Evolutionary conservation across 2,113 vertebrate species (phyloP).

Genomic region (Muscicapa adusta): DNA sequence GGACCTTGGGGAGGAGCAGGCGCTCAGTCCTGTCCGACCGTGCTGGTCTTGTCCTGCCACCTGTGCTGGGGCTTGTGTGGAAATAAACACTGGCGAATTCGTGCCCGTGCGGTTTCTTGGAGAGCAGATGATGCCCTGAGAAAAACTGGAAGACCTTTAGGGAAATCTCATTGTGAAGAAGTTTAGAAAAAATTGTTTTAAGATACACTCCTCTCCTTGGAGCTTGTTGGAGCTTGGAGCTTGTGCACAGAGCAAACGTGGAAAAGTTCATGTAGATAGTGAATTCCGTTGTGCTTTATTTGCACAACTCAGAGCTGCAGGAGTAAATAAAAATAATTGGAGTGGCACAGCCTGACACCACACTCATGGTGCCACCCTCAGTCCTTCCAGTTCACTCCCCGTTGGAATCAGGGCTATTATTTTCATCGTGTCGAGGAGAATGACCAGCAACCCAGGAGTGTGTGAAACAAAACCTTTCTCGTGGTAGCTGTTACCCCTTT

Average conservation of each 20-base stretch:
- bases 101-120: background rate
- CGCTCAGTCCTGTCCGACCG: background rate
- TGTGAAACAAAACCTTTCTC: background rate
- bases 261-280: accelerated
- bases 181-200: background rate
- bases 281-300: background rate
- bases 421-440: background rate
- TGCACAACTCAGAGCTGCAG: background rate
- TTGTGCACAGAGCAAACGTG: background rate
- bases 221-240: too few relatives aligned
- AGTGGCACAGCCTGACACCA: background rate
- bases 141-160: background rate
- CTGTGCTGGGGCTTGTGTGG: background rate
- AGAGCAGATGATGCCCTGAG: background rate
- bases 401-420: background rate
- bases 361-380: background rate
- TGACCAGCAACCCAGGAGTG: background rate
- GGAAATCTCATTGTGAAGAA: background rate
- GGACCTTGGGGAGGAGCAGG: background rate
- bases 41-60: background rate
- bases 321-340: background rate
- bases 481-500: background rate
- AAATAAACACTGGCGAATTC: background rate
- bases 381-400: background rate
- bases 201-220: accelerated